Conservation (phyloP, 1,140 invertebrate species). For the Octopus sinensis region DNA sequence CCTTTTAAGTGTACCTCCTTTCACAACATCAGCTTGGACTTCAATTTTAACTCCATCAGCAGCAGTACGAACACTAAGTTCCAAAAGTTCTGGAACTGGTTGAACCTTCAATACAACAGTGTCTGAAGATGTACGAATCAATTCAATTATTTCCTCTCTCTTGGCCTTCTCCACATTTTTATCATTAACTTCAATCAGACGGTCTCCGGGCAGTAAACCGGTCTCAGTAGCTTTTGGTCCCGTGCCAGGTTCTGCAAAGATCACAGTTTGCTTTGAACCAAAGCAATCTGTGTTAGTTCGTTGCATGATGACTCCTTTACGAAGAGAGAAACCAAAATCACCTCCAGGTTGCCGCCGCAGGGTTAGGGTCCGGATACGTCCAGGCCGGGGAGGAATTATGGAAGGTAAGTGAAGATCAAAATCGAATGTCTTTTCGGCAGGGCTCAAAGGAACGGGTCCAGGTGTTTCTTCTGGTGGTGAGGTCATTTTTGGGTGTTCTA, state of each 20-base stretch:
- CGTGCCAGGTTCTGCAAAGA: conserved; percentile 89
- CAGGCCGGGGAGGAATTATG: conserved; percentile 71
- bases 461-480: too few species aligned
- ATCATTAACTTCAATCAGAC: conserved; percentile 86
- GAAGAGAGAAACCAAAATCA: conserved; percentile 90
- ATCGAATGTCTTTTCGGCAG: conserved; percentile 50
- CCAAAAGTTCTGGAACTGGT: conserved; percentile 66
- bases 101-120: conserved; percentile 80
- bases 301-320: conserved; percentile 65
- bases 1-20: conserved; percentile 73
- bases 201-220: conserved; percentile 83
- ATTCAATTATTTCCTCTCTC: conserved; percentile 88
- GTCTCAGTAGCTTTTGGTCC: conserved; percentile 66
- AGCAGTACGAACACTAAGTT: conserved; percentile 63
- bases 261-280: conserved; percentile 69
- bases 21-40: conserved; percentile 69
- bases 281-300: conserved; percentile 36
- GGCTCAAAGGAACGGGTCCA: conserved; percentile 18
- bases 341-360: conserved; percentile 80
- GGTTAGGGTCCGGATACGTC: conserved; percentile 72
- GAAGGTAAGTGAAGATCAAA: conserved; percentile 73
- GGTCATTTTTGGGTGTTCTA: too few species aligned
- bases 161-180: conserved; percentile 78
- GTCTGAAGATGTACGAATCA: conserved; percentile 82
- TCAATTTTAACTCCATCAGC: conserved; percentile 57